Percentiles rank a stretch among this genome's conserved stretches.
Conservation (phyloP, 2,797 vertebrate genomes). For the Perodicticus potto region DNA sequence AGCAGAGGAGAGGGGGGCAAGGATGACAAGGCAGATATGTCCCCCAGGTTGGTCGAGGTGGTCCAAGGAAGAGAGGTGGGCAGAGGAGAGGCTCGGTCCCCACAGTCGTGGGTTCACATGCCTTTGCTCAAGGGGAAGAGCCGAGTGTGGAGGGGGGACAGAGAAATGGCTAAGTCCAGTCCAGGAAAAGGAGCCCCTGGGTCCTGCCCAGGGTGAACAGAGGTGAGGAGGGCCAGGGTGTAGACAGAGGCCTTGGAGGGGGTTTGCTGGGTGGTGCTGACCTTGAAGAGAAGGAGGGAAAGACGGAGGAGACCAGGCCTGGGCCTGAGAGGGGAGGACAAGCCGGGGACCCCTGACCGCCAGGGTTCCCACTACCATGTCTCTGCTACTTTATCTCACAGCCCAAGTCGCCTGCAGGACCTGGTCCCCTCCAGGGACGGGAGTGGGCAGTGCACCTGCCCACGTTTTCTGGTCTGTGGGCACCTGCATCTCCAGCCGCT, state of each 20-base stretch:
- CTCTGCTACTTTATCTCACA: no score
- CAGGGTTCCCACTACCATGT: accelerated
- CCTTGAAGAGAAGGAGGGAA: background rate
- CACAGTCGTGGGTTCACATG: accelerated
- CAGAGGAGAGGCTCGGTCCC: accelerated
- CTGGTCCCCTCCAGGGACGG: background rate
- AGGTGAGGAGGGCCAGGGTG: background rate
- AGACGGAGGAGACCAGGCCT: accelerated
- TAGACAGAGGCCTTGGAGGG: background rate
- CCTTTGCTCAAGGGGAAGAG: accelerated
- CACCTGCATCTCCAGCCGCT: accelerated
- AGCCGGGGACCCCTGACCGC: accelerated
- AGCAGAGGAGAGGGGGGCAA: accelerated
- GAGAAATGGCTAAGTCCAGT: background rate
- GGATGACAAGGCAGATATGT: background rate
- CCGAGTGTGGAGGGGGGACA: accelerated
- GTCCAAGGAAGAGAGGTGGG: background rate
- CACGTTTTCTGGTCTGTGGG: background rate
- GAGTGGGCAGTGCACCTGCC: accelerated
- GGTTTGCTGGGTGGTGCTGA: no score
- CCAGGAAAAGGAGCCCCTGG: background rate
- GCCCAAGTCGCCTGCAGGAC: no score
- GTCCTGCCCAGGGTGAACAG: background rate
- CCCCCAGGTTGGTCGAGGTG: accelerated
- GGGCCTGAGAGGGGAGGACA: background rate